These are phyloP conservation scores for Meganola albula DNA, from an alignment of 2,888 invertebrate species.

Conservation along the genomic window DNA sequence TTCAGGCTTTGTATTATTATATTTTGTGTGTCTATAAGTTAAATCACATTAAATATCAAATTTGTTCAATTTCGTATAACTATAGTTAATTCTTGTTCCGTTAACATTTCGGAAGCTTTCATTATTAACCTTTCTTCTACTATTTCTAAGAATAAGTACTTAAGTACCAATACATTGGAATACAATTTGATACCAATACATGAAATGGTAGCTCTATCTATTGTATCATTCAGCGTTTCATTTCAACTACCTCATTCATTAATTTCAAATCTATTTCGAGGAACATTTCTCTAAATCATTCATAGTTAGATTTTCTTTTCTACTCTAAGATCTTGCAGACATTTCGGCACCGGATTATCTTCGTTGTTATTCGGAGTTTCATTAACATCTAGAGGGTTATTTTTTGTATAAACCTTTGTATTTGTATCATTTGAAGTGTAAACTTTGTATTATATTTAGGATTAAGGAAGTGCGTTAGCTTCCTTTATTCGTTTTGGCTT, in stretches of 20 bases:
- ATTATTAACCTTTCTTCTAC: no score
- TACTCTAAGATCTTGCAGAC: constrained; percentile 35
- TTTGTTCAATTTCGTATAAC: no score
- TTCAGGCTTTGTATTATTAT: no score
- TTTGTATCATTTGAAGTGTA: constrained; percentile 53
- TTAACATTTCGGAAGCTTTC: constrained; percentile 4
- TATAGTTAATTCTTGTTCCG: not conserved
- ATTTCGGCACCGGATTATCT: constrained; percentile 54
- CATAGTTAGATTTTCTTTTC: not conserved
- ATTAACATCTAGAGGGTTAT: constrained; percentile 43
- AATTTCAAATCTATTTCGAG: constrained; percentile 30
- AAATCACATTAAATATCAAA: no score
- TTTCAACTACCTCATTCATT: constrained; percentile 27
- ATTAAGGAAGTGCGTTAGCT: constrained; percentile 39
- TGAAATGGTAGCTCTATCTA: not conserved
- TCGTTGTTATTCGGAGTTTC: constrained; percentile 47
- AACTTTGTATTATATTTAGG: constrained; percentile 53
- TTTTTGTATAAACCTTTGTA: constrained; percentile 28
- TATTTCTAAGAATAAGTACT: not conserved
- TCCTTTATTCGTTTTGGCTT: constrained; percentile 28
- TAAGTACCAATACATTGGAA: not conserved
- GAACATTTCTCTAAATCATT: constrained; percentile 27
- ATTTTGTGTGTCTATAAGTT: no score
- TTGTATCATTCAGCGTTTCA: constrained; percentile 5
- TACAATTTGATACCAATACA: not conserved